These are phyloP conservation scores for Globia sparganii DNA, from an alignment of 2,888 invertebrate genomes.

Conservation along the genomic window DNA sequence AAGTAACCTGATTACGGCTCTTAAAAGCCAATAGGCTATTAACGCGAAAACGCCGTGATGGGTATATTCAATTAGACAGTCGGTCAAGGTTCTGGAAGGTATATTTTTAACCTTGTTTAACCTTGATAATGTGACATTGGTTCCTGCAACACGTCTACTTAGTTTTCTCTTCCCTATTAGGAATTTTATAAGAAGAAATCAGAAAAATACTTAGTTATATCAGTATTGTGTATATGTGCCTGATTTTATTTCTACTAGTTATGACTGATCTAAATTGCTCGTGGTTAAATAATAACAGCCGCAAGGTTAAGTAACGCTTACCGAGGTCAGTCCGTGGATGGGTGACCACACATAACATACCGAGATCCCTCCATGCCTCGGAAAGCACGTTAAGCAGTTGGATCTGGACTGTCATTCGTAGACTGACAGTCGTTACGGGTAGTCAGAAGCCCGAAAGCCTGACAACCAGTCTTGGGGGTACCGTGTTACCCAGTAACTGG, in stretches of 20 bases:
- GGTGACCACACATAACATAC: not conserved
- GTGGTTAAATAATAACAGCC: too few species aligned
- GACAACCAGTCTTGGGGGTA: not conserved
- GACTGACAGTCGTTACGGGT: not conserved
- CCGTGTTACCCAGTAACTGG: too few species aligned
- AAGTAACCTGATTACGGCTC: not conserved
- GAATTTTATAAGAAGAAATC: too few species aligned
- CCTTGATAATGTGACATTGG: not conserved
- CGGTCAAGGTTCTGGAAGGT: not conserved
- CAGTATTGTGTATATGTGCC: too few species aligned
- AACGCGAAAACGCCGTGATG: not conserved
- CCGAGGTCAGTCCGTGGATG: not conserved
- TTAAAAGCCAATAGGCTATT: conserved; percentile 20
- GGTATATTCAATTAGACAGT: conserved; percentile 16
- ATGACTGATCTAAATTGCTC: too few species aligned
- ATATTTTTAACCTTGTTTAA: not conserved
- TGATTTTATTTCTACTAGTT: too few species aligned
- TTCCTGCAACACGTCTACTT: not conserved
- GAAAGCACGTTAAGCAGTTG: not conserved
- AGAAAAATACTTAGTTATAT: too few species aligned
- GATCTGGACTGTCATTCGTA: not conserved
- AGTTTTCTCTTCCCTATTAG: not conserved
- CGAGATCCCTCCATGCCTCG: not conserved
- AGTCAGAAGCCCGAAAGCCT: not conserved
- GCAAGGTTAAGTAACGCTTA: not conserved